Evolutionary conservation across 2,113 vertebrate species (phyloP).

Genomic region (Neotragus moschatus): DNA sequence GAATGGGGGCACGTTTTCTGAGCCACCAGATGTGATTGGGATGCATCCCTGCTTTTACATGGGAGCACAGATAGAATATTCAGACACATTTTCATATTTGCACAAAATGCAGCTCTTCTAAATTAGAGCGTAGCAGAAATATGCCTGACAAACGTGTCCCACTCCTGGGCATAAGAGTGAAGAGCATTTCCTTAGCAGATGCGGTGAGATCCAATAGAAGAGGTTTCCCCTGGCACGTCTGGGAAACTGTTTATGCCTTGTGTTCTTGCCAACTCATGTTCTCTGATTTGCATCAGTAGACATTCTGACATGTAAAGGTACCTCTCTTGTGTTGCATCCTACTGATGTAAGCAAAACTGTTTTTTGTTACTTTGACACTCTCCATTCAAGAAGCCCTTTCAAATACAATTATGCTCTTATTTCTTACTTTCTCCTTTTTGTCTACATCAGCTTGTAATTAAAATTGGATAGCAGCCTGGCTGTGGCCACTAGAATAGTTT

Average conservation of each 20-base stretch:
- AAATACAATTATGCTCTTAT: background rate
- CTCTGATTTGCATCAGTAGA: background rate
- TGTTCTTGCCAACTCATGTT: background rate
- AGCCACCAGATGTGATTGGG: background rate
- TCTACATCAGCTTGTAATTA: slow-evolving; percentile 2
- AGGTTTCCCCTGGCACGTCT: background rate
- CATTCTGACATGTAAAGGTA: background rate
- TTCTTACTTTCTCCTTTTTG: slow-evolving; percentile 46
- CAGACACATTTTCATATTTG: background rate
- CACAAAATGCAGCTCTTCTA: background rate
- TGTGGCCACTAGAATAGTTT: background rate
- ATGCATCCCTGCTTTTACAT: background rate
- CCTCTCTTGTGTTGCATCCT: background rate
- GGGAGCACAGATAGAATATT: background rate
- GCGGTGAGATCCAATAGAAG: background rate
- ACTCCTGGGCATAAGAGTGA: background rate
- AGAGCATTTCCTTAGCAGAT: slow-evolving; percentile 28
- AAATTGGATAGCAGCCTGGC: background rate
- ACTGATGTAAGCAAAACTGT: background rate
- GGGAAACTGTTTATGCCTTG: background rate
- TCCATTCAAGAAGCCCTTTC: background rate
- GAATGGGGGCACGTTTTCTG: background rate
- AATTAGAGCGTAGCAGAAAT: background rate
- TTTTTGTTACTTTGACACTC: background rate
- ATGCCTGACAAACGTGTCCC: background rate